These are phyloP conservation scores for Lagopus leucura DNA, from an alignment of 2,113 vertebrate genomes.

Conservation along the genomic window DNA sequence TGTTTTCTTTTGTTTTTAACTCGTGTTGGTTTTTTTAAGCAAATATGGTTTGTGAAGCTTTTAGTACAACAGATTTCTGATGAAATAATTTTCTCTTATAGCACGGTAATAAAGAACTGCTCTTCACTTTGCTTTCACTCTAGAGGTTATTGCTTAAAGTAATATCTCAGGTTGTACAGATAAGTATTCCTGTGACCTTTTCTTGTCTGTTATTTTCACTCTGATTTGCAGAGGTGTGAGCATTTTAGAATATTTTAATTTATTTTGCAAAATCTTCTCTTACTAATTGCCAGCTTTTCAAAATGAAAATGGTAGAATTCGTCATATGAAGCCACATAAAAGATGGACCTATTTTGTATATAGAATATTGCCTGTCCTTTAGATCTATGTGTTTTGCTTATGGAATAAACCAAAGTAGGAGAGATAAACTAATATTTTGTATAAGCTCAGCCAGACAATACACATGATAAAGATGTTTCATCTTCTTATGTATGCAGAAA, in stretches of 20 bases:
- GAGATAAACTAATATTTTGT: conserved; percentile 99
- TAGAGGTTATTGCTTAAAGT: conserved; percentile 29
- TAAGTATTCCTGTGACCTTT: conserved; percentile 14
- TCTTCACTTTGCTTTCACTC: not conserved
- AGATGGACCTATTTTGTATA: conserved; percentile 92
- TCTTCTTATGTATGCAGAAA: conserved; percentile 99
- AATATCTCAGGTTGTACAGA: not conserved
- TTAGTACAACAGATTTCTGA: not conserved
- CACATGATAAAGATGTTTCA: conserved; percentile 99
- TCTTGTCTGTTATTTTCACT: not conserved
- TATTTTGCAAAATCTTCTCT: conserved; percentile 13
- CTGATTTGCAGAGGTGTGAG: not conserved
- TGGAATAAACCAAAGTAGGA: conserved; percentile 92
- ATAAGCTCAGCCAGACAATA: conserved; percentile 99
- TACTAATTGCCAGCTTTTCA: conserved; percentile 30
- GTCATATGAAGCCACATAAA: conserved; percentile 88
- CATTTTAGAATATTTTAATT: not conserved
- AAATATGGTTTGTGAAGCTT: conserved; percentile 23
- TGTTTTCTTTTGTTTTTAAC: not conserved
- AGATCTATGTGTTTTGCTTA: conserved; percentile 96
- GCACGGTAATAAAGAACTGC: not conserved
- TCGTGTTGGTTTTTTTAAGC: conserved; percentile 21
- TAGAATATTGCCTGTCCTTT: conserved; percentile 94
- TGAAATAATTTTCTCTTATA: conserved; percentile 8
- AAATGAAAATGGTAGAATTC: conserved; percentile 66